Percentiles rank a stretch among this genome's conserved stretches.
These are phyloP conservation scores for Latheticus oryzae DNA, from an alignment of 2,888 invertebrate genomes.

Conservation along the genomic window DNA sequence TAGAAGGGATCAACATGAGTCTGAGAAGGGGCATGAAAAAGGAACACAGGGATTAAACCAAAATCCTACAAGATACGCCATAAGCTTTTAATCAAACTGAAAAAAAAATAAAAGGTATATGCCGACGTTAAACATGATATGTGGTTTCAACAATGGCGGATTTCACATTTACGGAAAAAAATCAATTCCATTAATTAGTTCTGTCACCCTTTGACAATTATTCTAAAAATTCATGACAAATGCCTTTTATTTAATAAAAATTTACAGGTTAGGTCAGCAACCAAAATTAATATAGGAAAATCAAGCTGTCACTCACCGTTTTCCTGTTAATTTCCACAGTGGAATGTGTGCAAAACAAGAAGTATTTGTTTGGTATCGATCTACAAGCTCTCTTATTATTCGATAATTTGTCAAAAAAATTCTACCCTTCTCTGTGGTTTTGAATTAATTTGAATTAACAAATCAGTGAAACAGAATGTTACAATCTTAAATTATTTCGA, in stretches of 20 bases:
- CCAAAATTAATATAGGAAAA: conserved; percentile 26
- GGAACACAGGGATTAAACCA: conserved; percentile 41
- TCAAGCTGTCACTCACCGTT: conserved; percentile 14
- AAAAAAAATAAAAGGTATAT: conserved; percentile 40
- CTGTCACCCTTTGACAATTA: too few species aligned
- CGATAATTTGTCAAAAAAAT: too few species aligned
- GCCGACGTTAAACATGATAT: conserved; percentile 41
- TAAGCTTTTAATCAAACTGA: conserved; percentile 47
- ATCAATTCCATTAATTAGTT: too few species aligned
- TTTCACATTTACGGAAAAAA: too few species aligned
- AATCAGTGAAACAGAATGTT: too few species aligned
- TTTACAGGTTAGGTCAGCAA: too few species aligned
- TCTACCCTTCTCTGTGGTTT: too few species aligned
- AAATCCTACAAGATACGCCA: conserved; percentile 44
- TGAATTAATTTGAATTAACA: too few species aligned
- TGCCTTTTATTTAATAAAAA: too few species aligned
- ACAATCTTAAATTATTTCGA: too few species aligned
- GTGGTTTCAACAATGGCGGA: conserved; percentile 42
- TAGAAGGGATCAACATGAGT: conserved; percentile 30
- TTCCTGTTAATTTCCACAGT: conserved; percentile 14
- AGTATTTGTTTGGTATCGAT: conserved; percentile 19
- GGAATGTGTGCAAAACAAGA: conserved; percentile 16
- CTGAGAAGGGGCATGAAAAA: conserved; percentile 17
- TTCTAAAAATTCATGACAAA: too few species aligned
- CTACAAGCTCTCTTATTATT: too few species aligned